phyloP scores from a whole-genome alignment of 2,113 vertebrate species.

The Oncorhynchus keta region DNA sequence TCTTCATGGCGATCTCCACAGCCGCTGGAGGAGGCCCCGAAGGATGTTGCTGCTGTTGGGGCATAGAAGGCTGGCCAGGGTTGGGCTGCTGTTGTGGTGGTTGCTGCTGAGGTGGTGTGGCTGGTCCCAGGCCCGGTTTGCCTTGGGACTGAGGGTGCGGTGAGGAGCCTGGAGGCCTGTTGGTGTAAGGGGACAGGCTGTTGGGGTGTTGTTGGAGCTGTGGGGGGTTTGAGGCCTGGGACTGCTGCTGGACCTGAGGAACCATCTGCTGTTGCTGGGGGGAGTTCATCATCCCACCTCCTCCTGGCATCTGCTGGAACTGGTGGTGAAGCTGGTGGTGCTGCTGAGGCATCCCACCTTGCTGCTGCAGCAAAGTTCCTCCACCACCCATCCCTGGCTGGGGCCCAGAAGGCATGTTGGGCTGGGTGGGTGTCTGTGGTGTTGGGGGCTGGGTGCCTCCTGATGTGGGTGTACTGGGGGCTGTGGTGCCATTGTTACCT shows the following conservation, averaged over 20 bases:
- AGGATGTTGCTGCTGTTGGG: conserved; percentile 61
- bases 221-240: conserved; percentile 75
- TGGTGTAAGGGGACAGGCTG: conserved; percentile 78
- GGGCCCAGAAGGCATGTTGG: conserved; percentile 45
- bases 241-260: conserved; percentile 64
- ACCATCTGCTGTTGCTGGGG: conserved; percentile 72
- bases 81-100: conserved; percentile 73
- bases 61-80: conserved; percentile 52
- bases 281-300: conserved; percentile 76
- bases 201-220: conserved; percentile 72
- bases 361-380: conserved; percentile 34
- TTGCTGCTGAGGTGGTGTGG: conserved; percentile 83
- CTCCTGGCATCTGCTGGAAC: conserved; percentile 76
- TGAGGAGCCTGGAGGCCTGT: conserved; percentile 81
- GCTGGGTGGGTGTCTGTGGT: conserved; percentile 83
- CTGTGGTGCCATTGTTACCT: conserved; percentile 65
- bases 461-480: conserved; percentile 87
- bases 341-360: conserved; percentile 77
- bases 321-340: conserved; percentile 85
- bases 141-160: conserved; percentile 89
- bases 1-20: conserved; percentile 97
- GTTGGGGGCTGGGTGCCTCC: conserved; percentile 88
- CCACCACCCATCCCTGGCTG: conserved; percentile 64
- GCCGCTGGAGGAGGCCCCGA: conserved; percentile 93
- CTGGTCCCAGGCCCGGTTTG: conserved; percentile 86